Conservation (phyloP, 2,888 invertebrate species). For the Ennomos erosarius region DNA sequence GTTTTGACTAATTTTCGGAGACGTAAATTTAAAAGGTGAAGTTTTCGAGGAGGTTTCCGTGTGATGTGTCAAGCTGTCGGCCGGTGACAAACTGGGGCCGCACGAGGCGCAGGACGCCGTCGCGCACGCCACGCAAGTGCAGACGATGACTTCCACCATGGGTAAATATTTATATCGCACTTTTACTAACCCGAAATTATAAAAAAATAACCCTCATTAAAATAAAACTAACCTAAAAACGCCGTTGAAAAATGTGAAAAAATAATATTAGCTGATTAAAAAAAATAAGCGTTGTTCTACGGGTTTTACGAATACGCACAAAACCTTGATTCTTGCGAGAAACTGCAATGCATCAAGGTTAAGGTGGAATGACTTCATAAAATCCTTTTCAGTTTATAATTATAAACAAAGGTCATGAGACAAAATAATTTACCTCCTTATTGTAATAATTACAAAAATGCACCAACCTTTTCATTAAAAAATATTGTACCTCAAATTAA, state of each 20-base stretch:
- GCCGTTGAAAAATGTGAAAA: neutral
- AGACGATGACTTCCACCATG: constrained; percentile 84
- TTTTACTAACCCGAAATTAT: constrained; percentile 7
- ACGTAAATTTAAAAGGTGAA: constrained; percentile 81
- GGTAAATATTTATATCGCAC: constrained; percentile 65
- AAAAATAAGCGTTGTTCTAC: too few relatives aligned
- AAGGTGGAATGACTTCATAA: too few relatives aligned
- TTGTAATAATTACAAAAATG: too few relatives aligned
- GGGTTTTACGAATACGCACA: too few relatives aligned
- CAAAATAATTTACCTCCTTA: too few relatives aligned
- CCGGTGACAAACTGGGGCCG: constrained; percentile 74
- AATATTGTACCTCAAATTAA: too few relatives aligned
- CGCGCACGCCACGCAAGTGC: constrained; percentile 72
- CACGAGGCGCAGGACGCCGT: constrained; percentile 77
- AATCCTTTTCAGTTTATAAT: too few relatives aligned
- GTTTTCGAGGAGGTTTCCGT: constrained; percentile 69
- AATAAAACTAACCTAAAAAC: neutral
- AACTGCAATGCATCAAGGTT: too few relatives aligned
- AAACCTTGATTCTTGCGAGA: too few relatives aligned
- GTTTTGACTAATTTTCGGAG: constrained; percentile 71
- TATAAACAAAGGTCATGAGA: too few relatives aligned
- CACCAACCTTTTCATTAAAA: too few relatives aligned
- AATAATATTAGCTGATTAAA: too few relatives aligned
- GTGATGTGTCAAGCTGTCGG: constrained; percentile 82
- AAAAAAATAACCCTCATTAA: neutral